A percentile compares a stretch with the other conserved stretches of the same genome.
These are phyloP conservation scores for Neodon shergylaensis DNA, from an alignment of 2,113 vertebrate species.

Conservation along the genomic window DNA sequence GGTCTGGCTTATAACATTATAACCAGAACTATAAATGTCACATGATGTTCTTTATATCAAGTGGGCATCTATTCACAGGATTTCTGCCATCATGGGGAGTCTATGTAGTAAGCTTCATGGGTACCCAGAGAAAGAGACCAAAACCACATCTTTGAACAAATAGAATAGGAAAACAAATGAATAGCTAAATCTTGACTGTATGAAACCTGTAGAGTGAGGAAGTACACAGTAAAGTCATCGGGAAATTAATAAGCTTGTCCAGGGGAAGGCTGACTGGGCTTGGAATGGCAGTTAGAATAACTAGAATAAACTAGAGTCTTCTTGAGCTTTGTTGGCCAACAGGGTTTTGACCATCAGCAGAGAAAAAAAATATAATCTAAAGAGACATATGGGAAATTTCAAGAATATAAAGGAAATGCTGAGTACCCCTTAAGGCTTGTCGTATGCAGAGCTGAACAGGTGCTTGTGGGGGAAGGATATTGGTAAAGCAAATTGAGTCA, in stretches of 20 bases:
- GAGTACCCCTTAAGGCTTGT: background rate
- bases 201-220: background rate
- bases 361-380: background rate
- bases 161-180: background rate
- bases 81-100: background rate
- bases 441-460: background rate
- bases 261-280: background rate
- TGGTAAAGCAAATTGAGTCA: background rate
- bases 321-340: background rate
- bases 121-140: background rate
- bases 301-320: background rate
- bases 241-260: background rate
- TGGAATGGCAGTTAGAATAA: background rate
- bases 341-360: conserved; percentile 26
- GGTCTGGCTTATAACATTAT: background rate
- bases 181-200: background rate
- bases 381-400: background rate
- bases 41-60: background rate
- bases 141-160: background rate
- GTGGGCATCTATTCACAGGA: background rate
- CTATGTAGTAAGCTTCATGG: background rate
- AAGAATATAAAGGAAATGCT: conserved; percentile 9
- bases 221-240: background rate
- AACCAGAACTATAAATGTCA: background rate
- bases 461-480: background rate